These are phyloP conservation scores for Stenodema calcarata DNA, from an alignment of 2,888 invertebrate species.

Conservation along the genomic window DNA sequence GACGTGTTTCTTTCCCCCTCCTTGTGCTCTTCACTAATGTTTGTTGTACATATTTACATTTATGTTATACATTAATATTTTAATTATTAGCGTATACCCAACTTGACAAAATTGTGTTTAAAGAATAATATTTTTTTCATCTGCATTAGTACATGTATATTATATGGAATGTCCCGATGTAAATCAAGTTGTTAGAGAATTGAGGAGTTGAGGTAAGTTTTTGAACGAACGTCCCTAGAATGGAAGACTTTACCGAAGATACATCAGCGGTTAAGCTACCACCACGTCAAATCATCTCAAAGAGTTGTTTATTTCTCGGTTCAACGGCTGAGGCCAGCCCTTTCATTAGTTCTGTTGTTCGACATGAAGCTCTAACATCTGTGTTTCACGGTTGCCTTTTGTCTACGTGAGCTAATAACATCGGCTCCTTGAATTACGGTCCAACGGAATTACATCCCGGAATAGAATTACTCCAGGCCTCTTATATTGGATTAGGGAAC, in stretches of 20 bases:
- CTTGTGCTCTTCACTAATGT: too few species aligned
- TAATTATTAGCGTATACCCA: too few species aligned
- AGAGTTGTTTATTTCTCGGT: constrained; percentile 43
- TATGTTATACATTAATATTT: too few species aligned
- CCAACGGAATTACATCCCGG: constrained; percentile 11
- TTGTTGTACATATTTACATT: too few species aligned
- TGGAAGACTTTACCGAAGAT: not conserved
- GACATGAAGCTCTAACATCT: constrained; percentile 34
- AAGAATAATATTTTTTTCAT: too few species aligned
- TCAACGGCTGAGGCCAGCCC: constrained; percentile 11
- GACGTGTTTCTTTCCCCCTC: too few species aligned
- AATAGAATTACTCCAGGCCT: constrained; percentile 23
- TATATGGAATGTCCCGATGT: not conserved
- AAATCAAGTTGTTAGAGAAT: not conserved
- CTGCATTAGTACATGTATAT: too few species aligned
- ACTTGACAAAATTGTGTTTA: too few species aligned
- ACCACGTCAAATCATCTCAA: constrained; percentile 32
- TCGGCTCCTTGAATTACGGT: constrained; percentile 35
- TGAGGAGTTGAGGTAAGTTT: not conserved
- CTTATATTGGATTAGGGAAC: constrained; percentile 35
- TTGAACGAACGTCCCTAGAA: not conserved
- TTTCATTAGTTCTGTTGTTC: constrained; percentile 46
- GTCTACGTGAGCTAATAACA: constrained; percentile 43
- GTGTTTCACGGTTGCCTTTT: constrained; percentile 10
- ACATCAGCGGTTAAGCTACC: constrained; percentile 9